These are phyloP conservation scores for Gopherus flavomarginatus DNA, from an alignment of 2,113 vertebrate genomes.

Conservation along the genomic window DNA sequence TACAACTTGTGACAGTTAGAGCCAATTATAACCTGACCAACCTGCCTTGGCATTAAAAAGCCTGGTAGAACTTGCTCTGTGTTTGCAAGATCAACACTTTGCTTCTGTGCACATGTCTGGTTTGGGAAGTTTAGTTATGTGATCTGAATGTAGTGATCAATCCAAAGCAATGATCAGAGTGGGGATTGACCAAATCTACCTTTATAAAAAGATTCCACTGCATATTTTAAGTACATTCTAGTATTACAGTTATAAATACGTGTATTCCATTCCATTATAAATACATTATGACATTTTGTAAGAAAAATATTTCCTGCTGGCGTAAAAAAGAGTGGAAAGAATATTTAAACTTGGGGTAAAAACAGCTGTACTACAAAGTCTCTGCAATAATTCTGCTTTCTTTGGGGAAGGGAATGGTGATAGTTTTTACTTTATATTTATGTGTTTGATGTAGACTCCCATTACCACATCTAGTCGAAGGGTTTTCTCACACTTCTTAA, in stretches of 20 bases:
- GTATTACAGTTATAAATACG: neutral
- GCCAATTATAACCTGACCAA: slow-evolving; percentile 28
- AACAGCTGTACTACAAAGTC: neutral
- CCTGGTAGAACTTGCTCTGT: slow-evolving; percentile 40
- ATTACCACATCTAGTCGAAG: slow-evolving; percentile 21
- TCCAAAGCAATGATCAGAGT: neutral
- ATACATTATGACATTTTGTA: neutral
- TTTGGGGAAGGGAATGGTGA: slow-evolving; percentile 19
- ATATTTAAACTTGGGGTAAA: neutral
- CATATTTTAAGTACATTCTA: neutral
- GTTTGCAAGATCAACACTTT: neutral
- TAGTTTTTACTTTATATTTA: slow-evolving; percentile 7
- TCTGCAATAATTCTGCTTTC: slow-evolving; percentile 12
- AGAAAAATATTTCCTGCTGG: neutral
- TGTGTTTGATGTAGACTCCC: neutral
- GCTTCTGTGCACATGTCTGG: neutral
- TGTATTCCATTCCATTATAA: accelerated
- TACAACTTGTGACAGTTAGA: slow-evolving; percentile 1
- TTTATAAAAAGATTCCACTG: neutral
- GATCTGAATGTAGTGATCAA: neutral
- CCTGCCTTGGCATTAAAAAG: slow-evolving; percentile 14
- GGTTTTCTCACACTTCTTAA: slow-evolving; percentile 52
- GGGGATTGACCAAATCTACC: neutral
- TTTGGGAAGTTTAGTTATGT: neutral
- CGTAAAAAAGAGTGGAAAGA: neutral